phyloP scores from a whole-genome alignment of 2,113 vertebrate genomes.

The Vireo altiloquus region DNA sequence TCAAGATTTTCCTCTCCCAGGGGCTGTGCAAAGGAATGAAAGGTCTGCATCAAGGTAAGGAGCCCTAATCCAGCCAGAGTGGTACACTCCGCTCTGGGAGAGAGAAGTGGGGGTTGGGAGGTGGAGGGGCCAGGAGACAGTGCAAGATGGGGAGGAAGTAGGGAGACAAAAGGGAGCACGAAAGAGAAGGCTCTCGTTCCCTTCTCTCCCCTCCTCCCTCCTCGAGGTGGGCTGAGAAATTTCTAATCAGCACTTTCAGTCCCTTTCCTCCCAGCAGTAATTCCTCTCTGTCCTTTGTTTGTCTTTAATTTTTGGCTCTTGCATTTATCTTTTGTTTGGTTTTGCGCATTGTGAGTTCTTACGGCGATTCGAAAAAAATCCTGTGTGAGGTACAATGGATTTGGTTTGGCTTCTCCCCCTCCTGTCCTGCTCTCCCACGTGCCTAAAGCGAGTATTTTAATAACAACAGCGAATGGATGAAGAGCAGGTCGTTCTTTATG shows the following conservation, averaged over 20 bases:
- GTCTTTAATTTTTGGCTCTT: constrained; percentile 42
- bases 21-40: constrained; percentile 26
- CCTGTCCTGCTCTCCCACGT: not conserved
- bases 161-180: constrained; percentile 13
- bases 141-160: constrained; percentile 39
- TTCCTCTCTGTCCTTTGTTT: constrained; percentile 48
- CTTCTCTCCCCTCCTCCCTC: not conserved
- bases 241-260: constrained; percentile 52
- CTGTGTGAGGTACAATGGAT: not conserved
- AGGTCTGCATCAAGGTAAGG: constrained; percentile 43
- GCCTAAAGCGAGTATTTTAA: constrained; percentile 14
- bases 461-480: constrained; percentile 40
- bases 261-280: constrained; percentile 12
- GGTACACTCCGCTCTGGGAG: constrained; percentile 17
- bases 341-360: constrained; percentile 43
- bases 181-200: not conserved
- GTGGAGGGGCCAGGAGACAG: constrained; percentile 3
- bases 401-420: not conserved
- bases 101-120: constrained; percentile 40
- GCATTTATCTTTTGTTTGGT: constrained; percentile 43
- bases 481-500: not conserved
- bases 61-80: constrained; percentile 6
- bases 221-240: constrained; percentile 53
- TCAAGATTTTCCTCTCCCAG: constrained; percentile 18
- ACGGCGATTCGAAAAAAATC: constrained; percentile 25